Evolutionary conservation across 1,140 invertebrate genomes (phyloP).

Genomic region (Penaeus vannamei): DNA sequence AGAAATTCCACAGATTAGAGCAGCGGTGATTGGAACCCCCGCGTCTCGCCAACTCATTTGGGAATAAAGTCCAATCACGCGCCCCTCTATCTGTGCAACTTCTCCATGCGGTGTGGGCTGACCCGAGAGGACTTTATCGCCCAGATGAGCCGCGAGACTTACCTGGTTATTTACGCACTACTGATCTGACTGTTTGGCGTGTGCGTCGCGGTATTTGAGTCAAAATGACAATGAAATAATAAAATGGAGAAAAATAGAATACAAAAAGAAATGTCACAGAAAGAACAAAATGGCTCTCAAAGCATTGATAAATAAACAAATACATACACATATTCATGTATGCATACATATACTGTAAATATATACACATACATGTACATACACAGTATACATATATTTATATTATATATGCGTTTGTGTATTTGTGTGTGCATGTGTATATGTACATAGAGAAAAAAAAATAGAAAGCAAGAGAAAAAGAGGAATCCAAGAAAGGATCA

Average conservation of each 20-base stretch:
- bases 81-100: conserved; percentile 62
- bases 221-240: neutral
- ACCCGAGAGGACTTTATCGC: conserved; percentile 64
- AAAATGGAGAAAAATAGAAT: no score
- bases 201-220: neutral
- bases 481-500: no score
- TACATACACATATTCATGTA: no score
- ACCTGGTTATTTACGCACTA: neutral
- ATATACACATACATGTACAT: no score
- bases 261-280: no score
- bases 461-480: neutral
- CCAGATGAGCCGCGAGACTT: conserved; percentile 59
- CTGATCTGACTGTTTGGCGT: no score
- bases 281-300: no score
- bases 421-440: no score
- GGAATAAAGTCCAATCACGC: conserved; percentile 66
- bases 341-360: no score
- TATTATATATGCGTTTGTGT: no score
- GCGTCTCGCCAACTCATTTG: conserved; percentile 64
- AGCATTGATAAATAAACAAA: no score
- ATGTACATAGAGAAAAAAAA: neutral
- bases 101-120: conserved; percentile 57
- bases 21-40: conserved; percentile 65
- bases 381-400: no score
- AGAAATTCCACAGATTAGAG: conserved; percentile 64